These are phyloP conservation scores for Zootoca vivipara DNA, from an alignment of 2,113 vertebrate genomes.

Conservation along the genomic window DNA sequence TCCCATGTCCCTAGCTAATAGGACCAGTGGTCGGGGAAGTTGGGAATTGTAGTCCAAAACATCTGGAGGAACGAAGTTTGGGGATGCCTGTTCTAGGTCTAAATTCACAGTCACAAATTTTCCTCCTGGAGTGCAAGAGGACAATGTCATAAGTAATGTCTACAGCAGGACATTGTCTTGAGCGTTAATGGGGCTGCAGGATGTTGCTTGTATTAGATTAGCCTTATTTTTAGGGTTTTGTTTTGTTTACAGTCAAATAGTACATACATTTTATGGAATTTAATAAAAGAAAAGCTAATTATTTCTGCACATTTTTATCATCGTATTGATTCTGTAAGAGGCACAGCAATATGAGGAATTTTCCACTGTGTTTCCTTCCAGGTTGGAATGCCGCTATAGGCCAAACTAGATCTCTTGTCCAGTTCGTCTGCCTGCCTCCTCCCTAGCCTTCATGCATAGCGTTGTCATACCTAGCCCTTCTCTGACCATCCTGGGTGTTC, in stretches of 20 bases:
- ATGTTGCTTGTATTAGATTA: not conserved
- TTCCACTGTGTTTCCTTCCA: not conserved
- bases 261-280: too few relatives aligned
- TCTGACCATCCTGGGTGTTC: not conserved
- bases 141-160: not conserved
- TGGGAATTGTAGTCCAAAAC: too few relatives aligned
- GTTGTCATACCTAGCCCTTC: not conserved
- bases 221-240: not conserved
- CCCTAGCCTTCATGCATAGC: not conserved
- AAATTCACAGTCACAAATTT: not conserved
- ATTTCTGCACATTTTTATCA: not conserved
- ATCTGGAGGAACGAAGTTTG: too few relatives aligned
- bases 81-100: too few relatives aligned
- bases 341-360: not conserved
- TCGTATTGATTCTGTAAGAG: not conserved
- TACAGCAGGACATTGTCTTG: not conserved
- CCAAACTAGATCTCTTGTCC: not conserved
- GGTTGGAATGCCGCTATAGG: not conserved
- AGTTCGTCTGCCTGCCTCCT: not conserved
- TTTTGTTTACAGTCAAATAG: too few relatives aligned
- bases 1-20: too few relatives aligned
- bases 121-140: not conserved
- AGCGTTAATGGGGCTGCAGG: not conserved
- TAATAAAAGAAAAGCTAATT: not conserved
- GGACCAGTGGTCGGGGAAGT: too few relatives aligned